phyloP scores from a whole-genome alignment of 2,888 invertebrate species.

The Drosophila recens region DNA sequence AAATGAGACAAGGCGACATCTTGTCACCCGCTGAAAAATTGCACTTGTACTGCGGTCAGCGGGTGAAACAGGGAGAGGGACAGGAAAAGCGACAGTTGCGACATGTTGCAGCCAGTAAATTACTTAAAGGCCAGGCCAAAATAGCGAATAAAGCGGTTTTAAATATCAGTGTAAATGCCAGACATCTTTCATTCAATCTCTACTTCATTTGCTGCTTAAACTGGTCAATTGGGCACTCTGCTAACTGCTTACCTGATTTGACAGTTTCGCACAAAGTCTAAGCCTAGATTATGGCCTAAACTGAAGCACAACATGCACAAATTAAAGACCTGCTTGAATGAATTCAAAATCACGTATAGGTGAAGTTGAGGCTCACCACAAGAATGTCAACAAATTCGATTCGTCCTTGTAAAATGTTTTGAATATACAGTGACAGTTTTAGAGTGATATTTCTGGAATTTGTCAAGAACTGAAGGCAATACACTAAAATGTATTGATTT shows the following conservation, averaged over 20 bases:
- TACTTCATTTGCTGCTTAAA: too few species aligned
- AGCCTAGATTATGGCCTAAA: constrained; percentile 8
- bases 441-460: too few species aligned
- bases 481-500: too few species aligned
- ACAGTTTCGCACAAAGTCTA: constrained; percentile 15
- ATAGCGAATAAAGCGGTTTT: constrained; percentile 38
- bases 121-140: constrained; percentile 66
- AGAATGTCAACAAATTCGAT: too few species aligned
- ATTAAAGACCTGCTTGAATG: too few species aligned
- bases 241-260: constrained; percentile 34
- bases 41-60: constrained; percentile 23
- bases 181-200: background rate
- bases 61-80: background rate
- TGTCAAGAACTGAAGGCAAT: too few species aligned
- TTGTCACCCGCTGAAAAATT: constrained; percentile 79
- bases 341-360: too few species aligned
- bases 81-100: background rate
- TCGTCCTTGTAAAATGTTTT: too few species aligned
- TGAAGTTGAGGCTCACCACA: too few species aligned
- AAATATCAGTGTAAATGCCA: constrained; percentile 35
- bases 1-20: constrained; percentile 59
- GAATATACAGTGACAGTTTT: too few species aligned
- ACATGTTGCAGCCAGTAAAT: constrained; percentile 65
- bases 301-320: too few species aligned
- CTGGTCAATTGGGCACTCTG: background rate